Percentiles rank a stretch among this genome's conserved stretches.
Conservation (phyloP, 2,113 vertebrate genomes). For the Terrapene triunguis region DNA sequence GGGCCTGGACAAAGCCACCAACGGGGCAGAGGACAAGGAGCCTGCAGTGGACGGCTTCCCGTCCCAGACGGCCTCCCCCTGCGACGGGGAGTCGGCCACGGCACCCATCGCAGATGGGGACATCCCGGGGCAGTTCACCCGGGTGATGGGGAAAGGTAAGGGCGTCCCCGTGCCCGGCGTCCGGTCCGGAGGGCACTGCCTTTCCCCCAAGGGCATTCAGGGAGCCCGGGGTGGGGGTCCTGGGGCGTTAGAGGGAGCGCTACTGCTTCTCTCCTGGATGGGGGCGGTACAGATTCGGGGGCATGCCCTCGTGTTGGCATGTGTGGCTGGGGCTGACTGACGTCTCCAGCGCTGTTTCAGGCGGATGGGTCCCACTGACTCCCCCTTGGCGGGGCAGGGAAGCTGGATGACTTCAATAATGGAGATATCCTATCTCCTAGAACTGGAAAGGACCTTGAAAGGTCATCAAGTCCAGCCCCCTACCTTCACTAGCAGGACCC, state of each 20-base stretch:
- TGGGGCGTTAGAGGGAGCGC: no score
- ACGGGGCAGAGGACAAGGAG: slow-evolving; percentile 84
- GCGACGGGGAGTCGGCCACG: slow-evolving; percentile 87
- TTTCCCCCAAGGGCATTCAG: not conserved
- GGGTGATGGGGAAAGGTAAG: slow-evolving; percentile 96
- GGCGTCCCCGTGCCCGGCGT: not conserved
- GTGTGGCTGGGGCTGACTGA: not conserved
- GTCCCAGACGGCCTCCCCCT: slow-evolving; percentile 83
- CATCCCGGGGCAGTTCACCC: slow-evolving; percentile 94
- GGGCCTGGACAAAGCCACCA: slow-evolving; percentile 77
- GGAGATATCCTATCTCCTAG: no score
- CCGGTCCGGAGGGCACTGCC: not conserved
- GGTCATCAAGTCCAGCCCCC: no score
- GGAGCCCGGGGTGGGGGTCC: not conserved
- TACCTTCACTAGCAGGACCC: no score
- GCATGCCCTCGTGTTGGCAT: not conserved
- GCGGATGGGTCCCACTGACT: not conserved
- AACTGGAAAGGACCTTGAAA: no score
- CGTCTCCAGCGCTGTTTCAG: not conserved
- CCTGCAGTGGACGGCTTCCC: slow-evolving; percentile 83
- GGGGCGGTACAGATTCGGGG: not conserved
- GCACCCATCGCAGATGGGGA: slow-evolving; percentile 91
- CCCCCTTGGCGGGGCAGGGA: not conserved
- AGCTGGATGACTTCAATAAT: not conserved
- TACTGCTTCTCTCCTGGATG: not conserved